Evolutionary conservation across 2,113 vertebrate species (phyloP).

Genomic region (Phalacrocorax carbo): DNA sequence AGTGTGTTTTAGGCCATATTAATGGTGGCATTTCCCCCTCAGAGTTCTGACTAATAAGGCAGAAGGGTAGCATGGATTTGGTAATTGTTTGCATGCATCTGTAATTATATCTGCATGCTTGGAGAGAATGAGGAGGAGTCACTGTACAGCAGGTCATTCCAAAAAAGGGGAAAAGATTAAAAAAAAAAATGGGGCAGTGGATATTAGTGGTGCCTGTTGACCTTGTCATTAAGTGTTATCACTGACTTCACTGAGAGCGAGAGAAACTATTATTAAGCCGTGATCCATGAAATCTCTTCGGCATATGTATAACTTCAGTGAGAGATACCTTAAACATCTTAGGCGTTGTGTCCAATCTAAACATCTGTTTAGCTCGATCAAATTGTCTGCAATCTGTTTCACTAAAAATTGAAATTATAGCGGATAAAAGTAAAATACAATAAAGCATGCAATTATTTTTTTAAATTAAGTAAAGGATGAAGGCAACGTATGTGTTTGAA

Average conservation of each 20-base stretch:
- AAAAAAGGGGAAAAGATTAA: not conserved
- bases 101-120: not conserved
- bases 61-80: not conserved
- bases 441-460: not conserved
- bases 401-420: not conserved
- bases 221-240: not conserved
- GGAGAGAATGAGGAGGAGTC: not conserved
- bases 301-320: not conserved
- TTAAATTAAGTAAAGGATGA: not conserved
- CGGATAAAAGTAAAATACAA: not conserved
- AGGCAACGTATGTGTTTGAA: not conserved
- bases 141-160: not conserved
- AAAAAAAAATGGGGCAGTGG: not conserved
- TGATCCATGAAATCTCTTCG: not conserved
- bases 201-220: not conserved
- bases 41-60: conserved; percentile 28
- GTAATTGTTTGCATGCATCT: not conserved
- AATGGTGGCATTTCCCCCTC: conserved; percentile 1
- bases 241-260: not conserved
- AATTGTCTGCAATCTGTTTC: not conserved
- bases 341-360: not conserved
- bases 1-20: conserved; percentile 11
- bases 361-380: not conserved
- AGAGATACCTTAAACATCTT: not conserved
- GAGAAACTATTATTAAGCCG: not conserved